phyloP scores from a whole-genome alignment of 2,797 vertebrate species.

The Selene dorsalis region DNA sequence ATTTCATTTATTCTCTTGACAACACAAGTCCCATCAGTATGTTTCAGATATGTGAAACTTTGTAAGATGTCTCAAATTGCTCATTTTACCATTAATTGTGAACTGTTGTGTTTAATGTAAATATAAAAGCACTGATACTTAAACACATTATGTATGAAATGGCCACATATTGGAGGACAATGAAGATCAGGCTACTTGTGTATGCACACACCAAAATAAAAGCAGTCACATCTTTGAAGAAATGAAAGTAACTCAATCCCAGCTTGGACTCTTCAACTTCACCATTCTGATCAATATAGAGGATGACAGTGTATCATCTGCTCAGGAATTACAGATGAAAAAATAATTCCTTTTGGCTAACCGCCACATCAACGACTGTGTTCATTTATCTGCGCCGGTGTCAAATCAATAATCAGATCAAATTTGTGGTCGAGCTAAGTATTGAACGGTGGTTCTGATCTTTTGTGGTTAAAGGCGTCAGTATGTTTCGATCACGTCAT shows the following conservation, averaged over 20 bases:
- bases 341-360: too few relatives aligned
- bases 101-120: too few relatives aligned
- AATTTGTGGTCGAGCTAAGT: not conserved
- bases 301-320: not conserved
- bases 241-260: not conserved
- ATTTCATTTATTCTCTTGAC: too few relatives aligned
- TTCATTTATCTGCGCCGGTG: too few relatives aligned
- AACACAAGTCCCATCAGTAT: not conserved
- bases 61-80: too few relatives aligned
- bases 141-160: too few relatives aligned
- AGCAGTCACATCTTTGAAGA: not conserved
- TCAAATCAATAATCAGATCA: not conserved
- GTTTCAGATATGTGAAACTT: not conserved
- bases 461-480: not conserved
- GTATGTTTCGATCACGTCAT: not conserved
- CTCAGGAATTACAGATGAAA: not conserved
- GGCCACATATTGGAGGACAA: too few relatives aligned
- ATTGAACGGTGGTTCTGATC: not conserved
- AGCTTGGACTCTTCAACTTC: not conserved
- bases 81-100: too few relatives aligned
- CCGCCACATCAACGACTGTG: too few relatives aligned
- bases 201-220: not conserved
- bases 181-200: too few relatives aligned
- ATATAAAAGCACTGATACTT: too few relatives aligned
- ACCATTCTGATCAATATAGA: not conserved